Evolutionary conservation across 1,140 invertebrate species (phyloP).

Genomic region (Drosophila sp.): DNA sequence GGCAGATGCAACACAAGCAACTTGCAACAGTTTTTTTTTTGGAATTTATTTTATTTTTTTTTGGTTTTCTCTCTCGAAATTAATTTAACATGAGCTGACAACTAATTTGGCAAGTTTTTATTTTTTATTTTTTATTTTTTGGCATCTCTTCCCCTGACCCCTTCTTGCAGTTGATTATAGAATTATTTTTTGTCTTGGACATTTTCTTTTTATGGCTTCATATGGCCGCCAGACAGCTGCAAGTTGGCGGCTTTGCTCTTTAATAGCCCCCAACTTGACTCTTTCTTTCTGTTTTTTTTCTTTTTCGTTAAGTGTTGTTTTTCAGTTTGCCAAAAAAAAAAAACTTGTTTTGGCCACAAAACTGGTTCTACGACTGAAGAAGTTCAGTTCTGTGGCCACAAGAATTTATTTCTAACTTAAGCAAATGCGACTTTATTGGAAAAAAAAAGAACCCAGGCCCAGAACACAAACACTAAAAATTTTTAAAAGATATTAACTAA

Average conservation of each 20-base stretch:
- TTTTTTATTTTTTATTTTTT: conserved; percentile 1
- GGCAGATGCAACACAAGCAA: conserved; percentile 33
- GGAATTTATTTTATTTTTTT: not conserved
- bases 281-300: conserved; percentile 26
- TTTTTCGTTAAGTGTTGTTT: conserved; percentile 32
- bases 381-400: conserved; percentile 44
- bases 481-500: conserved; percentile 55
- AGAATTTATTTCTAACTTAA: conserved; percentile 77
- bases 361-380: conserved; percentile 53
- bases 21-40: conserved; percentile 39
- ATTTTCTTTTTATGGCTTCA: conserved; percentile 78
- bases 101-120: conserved; percentile 69
- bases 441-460: conserved; percentile 15
- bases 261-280: conserved; percentile 68
- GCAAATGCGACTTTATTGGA: conserved; percentile 65
- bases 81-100: conserved; percentile 69
- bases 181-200: conserved; percentile 53
- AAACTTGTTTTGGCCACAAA: conserved; percentile 67
- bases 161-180: conserved; percentile 61
- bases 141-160: conserved; percentile 12
- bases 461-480: conserved; percentile 13
- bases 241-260: conserved; percentile 61
- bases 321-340: conserved; percentile 9
- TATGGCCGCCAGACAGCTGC: conserved; percentile 73
- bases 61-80: conserved; percentile 49